Evolutionary conservation across 37 sponge, comb jelly and placozoan genomes (phyloP).

Genomic region (Oopsacas minuta): DNA sequence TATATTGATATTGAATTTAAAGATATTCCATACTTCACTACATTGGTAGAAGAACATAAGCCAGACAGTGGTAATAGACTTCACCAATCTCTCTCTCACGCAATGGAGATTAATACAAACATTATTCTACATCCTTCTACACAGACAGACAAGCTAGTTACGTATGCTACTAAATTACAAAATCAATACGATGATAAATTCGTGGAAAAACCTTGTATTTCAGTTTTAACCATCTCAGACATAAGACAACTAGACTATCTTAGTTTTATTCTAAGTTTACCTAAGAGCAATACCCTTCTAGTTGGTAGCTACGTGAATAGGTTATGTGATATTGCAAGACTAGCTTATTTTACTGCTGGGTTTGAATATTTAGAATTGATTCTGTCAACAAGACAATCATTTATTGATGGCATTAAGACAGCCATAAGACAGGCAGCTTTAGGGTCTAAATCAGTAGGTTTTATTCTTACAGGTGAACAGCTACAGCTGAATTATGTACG

Average conservation of each 20-base stretch:
- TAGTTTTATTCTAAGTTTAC: not conserved
- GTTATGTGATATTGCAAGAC: not conserved
- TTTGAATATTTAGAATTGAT: slow-evolving; percentile 5
- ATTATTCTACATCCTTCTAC: not conserved
- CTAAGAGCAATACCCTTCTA: not conserved
- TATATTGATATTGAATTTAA: not conserved
- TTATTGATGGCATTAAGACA: slow-evolving; percentile 2
- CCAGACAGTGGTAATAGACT: not conserved
- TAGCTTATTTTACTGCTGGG: not conserved
- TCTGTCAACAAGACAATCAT: not conserved
- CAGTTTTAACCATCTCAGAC: not conserved
- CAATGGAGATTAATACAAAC: not conserved
- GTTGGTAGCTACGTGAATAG: not conserved
- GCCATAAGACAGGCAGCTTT: not conserved
- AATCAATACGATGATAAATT: not conserved
- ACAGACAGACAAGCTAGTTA: not conserved
- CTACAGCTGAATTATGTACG: not conserved
- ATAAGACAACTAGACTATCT: not conserved
- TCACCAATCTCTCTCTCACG: not conserved
- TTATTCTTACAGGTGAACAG: not conserved
- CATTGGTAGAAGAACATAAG: slow-evolving; percentile 9
- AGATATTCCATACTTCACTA: not conserved
- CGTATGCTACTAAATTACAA: not conserved
- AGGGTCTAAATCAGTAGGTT: slow-evolving; percentile 9
- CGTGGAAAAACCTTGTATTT: not conserved